These are phyloP conservation scores for Chaetodon trifasciatus DNA, from an alignment of 2,797 vertebrate species.

Conservation along the genomic window DNA sequence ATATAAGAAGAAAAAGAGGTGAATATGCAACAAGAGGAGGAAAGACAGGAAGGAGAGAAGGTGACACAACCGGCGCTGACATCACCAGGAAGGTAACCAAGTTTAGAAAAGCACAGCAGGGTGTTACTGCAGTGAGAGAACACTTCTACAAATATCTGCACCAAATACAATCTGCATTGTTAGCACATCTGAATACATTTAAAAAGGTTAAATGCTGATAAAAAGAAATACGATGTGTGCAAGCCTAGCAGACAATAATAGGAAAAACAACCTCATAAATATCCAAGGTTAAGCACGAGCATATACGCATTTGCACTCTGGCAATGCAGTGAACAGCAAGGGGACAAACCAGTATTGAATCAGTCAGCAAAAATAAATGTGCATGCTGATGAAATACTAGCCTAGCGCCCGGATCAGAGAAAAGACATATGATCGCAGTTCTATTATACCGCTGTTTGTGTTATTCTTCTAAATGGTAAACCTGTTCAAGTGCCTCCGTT, in stretches of 20 bases:
- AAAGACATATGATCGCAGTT: constrained; percentile 31
- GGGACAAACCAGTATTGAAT: constrained; percentile 51
- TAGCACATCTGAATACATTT: neutral
- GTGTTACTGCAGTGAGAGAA: constrained; percentile 28
- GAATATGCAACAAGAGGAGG: constrained; percentile 6
- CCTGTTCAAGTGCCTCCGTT: constrained; percentile 34
- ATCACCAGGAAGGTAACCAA: constrained; percentile 38
- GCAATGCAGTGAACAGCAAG: constrained; percentile 40
- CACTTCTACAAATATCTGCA: constrained; percentile 5
- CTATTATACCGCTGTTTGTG: constrained; percentile 32
- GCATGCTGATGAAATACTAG: constrained; percentile 55
- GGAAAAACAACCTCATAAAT: constrained; percentile 38
- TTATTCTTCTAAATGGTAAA: constrained; percentile 34
- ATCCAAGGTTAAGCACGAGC: constrained; percentile 42
- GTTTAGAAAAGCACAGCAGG: constrained; percentile 23
- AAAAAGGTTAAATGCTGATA: constrained; percentile 9
- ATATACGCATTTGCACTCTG: constrained; percentile 15
- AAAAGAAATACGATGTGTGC: constrained; percentile 1
- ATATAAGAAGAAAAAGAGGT: neutral
- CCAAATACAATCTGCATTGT: neutral
- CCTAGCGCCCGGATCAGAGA: constrained; percentile 46
- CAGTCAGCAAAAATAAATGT: constrained; percentile 69
- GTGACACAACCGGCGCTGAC: constrained; percentile 31
- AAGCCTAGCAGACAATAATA: constrained; percentile 12
- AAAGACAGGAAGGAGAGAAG: constrained; percentile 25